Conservation (phyloP, 2,113 vertebrate genomes). For the Neoarius graeffei region DNA sequence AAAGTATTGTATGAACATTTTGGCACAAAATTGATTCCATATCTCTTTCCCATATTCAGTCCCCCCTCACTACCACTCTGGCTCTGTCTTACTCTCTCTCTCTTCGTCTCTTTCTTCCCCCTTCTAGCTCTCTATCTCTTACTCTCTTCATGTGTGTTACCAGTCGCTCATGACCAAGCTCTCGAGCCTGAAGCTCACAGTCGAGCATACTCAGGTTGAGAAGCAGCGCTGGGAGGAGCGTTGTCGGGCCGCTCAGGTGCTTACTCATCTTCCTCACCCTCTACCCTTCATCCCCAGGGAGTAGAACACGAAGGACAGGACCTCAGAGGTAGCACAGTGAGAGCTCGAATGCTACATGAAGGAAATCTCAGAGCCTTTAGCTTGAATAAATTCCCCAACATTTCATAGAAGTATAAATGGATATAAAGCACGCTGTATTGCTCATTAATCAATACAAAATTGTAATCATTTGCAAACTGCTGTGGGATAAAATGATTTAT, state of each 20-base stretch:
- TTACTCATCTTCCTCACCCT: conserved; percentile 55
- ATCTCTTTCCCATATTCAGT: not conserved
- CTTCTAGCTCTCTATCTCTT: conserved; percentile 71
- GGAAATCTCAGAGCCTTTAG: not conserved
- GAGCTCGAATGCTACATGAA: not conserved
- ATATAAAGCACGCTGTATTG: too few species aligned
- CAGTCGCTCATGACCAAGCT: conserved; percentile 72
- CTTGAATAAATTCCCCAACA: not conserved
- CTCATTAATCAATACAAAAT: too few species aligned
- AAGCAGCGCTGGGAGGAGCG: conserved; percentile 74
- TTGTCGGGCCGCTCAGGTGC: conserved; percentile 70
- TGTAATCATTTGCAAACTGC: too few species aligned
- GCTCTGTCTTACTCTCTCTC: conserved; percentile 44
- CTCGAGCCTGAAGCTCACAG: conserved; percentile 74
- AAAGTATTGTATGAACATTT: too few species aligned
- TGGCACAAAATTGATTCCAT: too few species aligned
- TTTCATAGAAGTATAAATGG: too few species aligned
- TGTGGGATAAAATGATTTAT: too few species aligned
- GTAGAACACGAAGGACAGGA: conserved; percentile 39
- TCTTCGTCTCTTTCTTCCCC: conserved; percentile 51
- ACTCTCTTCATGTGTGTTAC: conserved; percentile 70
- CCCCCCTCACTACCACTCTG: not conserved
- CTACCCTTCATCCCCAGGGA: conserved; percentile 14
- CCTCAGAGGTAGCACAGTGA: not conserved
- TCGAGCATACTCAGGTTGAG: conserved; percentile 75